Percentiles rank a stretch among this genome's conserved stretches.
Evolutionary conservation across 2,113 vertebrate genomes (phyloP).

Genomic region (Cyphotilapia sp.): DNA sequence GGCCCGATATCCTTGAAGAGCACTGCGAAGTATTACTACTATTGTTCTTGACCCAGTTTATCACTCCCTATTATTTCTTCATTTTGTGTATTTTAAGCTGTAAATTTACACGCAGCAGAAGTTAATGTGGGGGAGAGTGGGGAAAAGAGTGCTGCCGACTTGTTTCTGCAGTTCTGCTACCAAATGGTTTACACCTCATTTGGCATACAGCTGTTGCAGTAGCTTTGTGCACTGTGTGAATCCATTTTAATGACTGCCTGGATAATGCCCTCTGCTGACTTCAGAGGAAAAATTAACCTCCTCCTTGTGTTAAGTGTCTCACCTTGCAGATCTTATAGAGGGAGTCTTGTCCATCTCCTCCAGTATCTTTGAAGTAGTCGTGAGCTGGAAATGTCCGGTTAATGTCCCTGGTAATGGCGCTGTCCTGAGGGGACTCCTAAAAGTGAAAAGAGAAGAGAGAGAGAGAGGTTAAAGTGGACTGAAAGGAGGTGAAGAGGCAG

Average conservation of each 20-base stretch:
- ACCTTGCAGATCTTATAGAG: constrained; percentile 99
- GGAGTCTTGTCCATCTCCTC: constrained; percentile 96
- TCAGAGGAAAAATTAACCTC: not conserved
- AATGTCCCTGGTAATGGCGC: constrained; percentile 97
- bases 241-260: not conserved
- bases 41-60: not conserved
- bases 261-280: not conserved
- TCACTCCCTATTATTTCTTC: not conserved
- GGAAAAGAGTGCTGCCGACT: not conserved
- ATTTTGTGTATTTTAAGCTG: not conserved
- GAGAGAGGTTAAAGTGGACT: not conserved
- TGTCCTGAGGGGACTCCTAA: constrained; percentile 97
- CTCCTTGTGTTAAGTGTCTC: not conserved
- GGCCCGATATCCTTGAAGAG: not conserved
- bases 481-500: not conserved
- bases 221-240: not conserved
- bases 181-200: not conserved
- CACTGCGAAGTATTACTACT: not conserved
- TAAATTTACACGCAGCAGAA: not conserved
- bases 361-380: constrained; percentile 99
- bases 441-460: not conserved
- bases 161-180: not conserved
- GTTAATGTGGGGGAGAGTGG: not conserved
- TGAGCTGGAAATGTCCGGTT: constrained; percentile 98
- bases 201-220: not conserved